Percentiles rank a stretch among this genome's conserved stretches.
These are phyloP conservation scores for Achlya flavicornis DNA, from an alignment of 2,888 invertebrate species.

Conservation along the genomic window DNA sequence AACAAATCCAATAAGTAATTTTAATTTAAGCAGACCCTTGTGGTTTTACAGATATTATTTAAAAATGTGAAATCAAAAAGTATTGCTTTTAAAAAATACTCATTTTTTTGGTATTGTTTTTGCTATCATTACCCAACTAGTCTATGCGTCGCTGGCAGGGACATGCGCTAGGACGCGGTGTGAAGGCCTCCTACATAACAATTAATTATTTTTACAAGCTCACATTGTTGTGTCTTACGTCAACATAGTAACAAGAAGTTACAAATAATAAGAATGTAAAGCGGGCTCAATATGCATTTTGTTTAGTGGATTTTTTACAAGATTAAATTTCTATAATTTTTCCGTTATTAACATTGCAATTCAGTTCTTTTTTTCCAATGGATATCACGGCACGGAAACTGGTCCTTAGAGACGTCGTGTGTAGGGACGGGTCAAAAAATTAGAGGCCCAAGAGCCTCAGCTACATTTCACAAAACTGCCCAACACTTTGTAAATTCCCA, in stretches of 20 bases:
- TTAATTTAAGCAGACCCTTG: no score
- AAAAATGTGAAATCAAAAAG: no score
- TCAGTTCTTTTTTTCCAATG: not conserved
- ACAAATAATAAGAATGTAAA: not conserved
- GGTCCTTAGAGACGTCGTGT: no score
- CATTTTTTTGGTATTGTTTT: not conserved
- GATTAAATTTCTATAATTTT: no score
- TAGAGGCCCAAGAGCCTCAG: no score
- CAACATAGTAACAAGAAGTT: constrained; percentile 3
- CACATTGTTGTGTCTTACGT: constrained; percentile 11
- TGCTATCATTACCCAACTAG: constrained; percentile 24
- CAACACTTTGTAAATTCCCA: not conserved
- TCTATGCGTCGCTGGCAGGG: constrained; percentile 36
- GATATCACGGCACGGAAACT: no score
- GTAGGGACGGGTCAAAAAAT: no score
- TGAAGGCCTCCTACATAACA: constrained; percentile 30
- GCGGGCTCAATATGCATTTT: no score
- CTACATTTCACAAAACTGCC: not conserved
- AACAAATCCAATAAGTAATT: no score
- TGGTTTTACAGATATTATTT: no score
- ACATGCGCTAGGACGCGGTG: constrained; percentile 37
- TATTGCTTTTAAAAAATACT: no score
- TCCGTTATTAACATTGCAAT: not conserved
- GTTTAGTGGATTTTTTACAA: no score
- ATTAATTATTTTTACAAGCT: constrained; percentile 43